Base-by-base conservation (phyloP, 2,113 vertebrate species). In the Rattus rattus region DNA sequence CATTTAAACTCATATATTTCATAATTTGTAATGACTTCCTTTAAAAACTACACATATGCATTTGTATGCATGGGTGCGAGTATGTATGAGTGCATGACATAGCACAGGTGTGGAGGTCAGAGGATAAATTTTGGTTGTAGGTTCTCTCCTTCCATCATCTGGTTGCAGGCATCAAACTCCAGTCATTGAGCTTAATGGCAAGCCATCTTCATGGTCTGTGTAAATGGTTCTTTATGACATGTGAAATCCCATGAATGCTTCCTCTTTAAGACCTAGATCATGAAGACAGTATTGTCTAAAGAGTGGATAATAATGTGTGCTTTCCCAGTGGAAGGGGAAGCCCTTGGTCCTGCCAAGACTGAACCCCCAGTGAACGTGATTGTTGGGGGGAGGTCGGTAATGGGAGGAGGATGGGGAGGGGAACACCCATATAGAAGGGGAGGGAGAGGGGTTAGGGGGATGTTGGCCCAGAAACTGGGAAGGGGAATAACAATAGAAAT, bases 1-100 rank as follows among this genome's bases (percentile, higher is more conserved):
- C 36, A 63, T 16, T 61, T 70, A 77, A 97, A 92, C 11, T 85
- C n/a, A 54, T 47, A 39, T n/a, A 83, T 96, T 94, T 81, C 83
- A 86, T 86, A 49, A 47, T 16, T 47, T 52, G 30, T 16, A 65
- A 85, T 1, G 67, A 47, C 17, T 90, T 92, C 11, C 67, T 67
- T 33, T 20, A 49, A 67, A 67, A 67, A 67, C 47, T 36, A 67
- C 9, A 36, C 22, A 1, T 33, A 85, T 77, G 22, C 20, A 16
- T 33, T 47, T 86, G 39, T 67, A 63, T 47, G 28, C 33, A 10
- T 65, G 0, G 26, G 12, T 43, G 1, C 22, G 28, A 19, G 28
- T 36, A 4, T n/a, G 17, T 2, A 24, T 13, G 12, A 33, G 9
- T 20, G 13, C 39, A 69, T 36, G 28, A 17, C 10, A 67, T 67